These are phyloP conservation scores for Halichoerus grypus DNA, from an alignment of 2,113 vertebrate species.

Conservation along the genomic window DNA sequence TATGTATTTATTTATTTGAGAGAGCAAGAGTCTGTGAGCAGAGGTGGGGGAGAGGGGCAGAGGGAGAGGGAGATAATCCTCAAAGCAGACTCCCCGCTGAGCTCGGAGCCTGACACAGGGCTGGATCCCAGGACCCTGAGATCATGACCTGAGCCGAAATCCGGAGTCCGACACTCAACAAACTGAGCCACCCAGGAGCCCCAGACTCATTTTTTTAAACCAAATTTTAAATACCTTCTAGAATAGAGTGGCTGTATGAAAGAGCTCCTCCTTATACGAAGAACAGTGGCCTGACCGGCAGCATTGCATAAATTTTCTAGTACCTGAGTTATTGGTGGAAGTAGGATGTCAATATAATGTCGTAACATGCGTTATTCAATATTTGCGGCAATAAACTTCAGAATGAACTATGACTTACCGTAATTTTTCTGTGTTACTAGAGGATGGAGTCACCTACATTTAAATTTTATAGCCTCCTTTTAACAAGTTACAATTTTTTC, in stretches of 20 bases:
- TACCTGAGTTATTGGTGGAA: conserved; percentile 8
- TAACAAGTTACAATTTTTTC: conserved; percentile 50
- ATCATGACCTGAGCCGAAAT: neutral
- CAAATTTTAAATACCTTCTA: neutral
- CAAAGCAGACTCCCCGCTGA: neutral
- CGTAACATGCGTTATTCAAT: conserved; percentile 58
- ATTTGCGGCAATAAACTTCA: conserved; percentile 68
- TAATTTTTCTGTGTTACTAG: conserved; percentile 63
- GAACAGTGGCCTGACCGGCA: conserved; percentile 34
- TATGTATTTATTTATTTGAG: neutral
- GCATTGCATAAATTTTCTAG: conserved; percentile 30
- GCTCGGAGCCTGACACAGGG: neutral
- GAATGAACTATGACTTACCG: conserved; percentile 52
- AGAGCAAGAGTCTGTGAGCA: neutral
- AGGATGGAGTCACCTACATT: conserved; percentile 11
- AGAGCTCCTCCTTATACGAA: neutral
- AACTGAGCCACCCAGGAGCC: neutral
- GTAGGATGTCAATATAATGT: conserved; percentile 54
- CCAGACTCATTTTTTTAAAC: neutral
- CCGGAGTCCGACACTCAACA: neutral
- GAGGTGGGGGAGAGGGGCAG: neutral
- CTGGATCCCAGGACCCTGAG: neutral
- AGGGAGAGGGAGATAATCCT: neutral
- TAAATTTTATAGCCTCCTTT: conserved; percentile 58
- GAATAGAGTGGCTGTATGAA: neutral